phyloP scores from a whole-genome alignment of 1,140 invertebrate genomes.

The Grapholita molesta region DNA sequence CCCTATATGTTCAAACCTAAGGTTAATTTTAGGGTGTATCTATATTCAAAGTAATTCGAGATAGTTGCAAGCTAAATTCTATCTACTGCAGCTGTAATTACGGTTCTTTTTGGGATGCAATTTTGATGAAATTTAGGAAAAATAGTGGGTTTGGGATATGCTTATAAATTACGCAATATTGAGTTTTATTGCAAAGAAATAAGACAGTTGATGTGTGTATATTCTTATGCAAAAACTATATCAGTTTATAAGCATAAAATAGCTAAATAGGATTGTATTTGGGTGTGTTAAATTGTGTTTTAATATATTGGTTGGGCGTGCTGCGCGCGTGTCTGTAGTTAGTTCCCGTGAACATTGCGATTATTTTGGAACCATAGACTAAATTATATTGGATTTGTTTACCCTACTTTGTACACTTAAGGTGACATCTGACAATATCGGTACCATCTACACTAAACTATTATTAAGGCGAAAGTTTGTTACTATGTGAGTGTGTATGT shows the following conservation, averaged over 20 bases:
- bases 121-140: background rate
- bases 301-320: constrained; percentile 60
- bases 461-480: too few relatives aligned
- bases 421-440: too few relatives aligned
- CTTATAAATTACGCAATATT: background rate
- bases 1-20: constrained; percentile 20
- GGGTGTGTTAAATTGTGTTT: constrained; percentile 48
- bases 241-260: constrained; percentile 64
- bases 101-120: constrained; percentile 20
- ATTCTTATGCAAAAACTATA: background rate
- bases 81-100: background rate
- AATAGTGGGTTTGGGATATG: constrained; percentile 22
- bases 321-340: constrained; percentile 54
- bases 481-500: too few relatives aligned
- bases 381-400: constrained; percentile 12
- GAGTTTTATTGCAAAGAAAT: background rate
- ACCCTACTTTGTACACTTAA: background rate
- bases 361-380: constrained; percentile 25
- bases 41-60: background rate
- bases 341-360: constrained; percentile 59
- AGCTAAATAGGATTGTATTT: constrained; percentile 69
- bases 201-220: background rate
- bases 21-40: background rate
- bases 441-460: too few relatives aligned
- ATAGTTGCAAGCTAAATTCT: background rate